Conservation (phyloP, 2,797 vertebrate genomes). For the Phrynocephalus guinanensis region DNA sequence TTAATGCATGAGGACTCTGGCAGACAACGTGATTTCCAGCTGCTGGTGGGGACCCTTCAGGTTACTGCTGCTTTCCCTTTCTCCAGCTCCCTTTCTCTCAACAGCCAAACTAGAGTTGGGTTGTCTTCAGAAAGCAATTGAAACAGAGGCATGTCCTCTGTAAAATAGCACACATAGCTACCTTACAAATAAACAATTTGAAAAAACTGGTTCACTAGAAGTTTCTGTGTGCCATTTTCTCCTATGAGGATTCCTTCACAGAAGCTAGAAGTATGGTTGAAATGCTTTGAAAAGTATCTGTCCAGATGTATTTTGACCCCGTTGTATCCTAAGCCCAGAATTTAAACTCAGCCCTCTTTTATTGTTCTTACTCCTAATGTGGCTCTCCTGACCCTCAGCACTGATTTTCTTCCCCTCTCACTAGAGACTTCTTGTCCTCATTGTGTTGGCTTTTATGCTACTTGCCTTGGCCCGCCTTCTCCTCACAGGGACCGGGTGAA, state of each 20-base stretch:
- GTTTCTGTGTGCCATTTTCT: neutral
- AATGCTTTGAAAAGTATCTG: neutral
- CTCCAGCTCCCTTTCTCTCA: neutral
- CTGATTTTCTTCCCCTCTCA: slow-evolving; percentile 7
- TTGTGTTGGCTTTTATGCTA: slow-evolving; percentile 49
- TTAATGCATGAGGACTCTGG: neutral
- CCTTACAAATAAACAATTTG: neutral
- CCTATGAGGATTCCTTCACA: neutral
- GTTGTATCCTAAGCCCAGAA: neutral
- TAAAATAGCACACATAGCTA: neutral
- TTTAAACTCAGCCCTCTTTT: neutral
- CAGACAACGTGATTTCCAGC: neutral
- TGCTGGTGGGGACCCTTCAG: neutral
- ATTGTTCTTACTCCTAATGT: slow-evolving; percentile 9
- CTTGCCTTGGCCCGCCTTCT: slow-evolving; percentile 34
- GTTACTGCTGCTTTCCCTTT: neutral
- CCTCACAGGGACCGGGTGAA: neutral
- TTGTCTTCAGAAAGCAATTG: neutral
- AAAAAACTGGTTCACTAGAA: neutral
- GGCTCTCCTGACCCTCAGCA: neutral
- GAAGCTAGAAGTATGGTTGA: neutral
- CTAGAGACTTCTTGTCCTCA: slow-evolving; percentile 15
- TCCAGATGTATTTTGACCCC: neutral
- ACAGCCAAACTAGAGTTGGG: neutral
- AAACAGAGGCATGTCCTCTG: neutral